Evolutionary conservation across 2,113 vertebrate genomes (phyloP).

Genomic region (Cephalopholis sonnerati): DNA sequence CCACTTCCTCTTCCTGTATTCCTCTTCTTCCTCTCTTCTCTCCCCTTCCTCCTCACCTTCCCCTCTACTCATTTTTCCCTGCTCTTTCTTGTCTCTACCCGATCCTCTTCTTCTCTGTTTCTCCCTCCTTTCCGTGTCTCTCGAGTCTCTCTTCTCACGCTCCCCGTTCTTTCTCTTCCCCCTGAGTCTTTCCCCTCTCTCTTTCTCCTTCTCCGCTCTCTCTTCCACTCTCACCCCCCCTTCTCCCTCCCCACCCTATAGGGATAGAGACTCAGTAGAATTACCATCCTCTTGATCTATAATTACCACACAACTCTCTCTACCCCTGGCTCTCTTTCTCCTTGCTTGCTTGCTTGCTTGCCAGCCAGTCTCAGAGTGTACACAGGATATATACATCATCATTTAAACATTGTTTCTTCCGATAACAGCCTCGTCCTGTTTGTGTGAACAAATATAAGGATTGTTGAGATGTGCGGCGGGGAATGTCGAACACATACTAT

Average conservation of each 20-base stretch:
- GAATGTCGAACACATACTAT: not conserved
- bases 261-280: constrained; percentile 76
- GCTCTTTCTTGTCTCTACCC: not conserved
- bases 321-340: constrained; percentile 70
- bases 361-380: constrained; percentile 48
- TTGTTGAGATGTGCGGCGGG: not conserved
- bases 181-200: constrained; percentile 27
- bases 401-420: constrained; percentile 6
- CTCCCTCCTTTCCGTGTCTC: not conserved
- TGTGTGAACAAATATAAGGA: not conserved
- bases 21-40: not conserved
- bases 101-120: constrained; percentile 5
- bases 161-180: not conserved
- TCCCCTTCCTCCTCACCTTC: not conserved
- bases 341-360: constrained; percentile 61
- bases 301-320: constrained; percentile 78
- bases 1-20: not conserved
- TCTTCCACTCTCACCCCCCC: constrained; percentile 3
- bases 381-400: constrained; percentile 32
- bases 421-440: not conserved
- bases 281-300: constrained; percentile 83
- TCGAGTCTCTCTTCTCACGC: not conserved
- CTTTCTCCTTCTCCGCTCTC: constrained; percentile 12
- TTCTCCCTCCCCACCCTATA: constrained; percentile 44
- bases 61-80: not conserved